phyloP scores from a whole-genome alignment of 2,797 vertebrate species.

The Acanthornis magna region DNA sequence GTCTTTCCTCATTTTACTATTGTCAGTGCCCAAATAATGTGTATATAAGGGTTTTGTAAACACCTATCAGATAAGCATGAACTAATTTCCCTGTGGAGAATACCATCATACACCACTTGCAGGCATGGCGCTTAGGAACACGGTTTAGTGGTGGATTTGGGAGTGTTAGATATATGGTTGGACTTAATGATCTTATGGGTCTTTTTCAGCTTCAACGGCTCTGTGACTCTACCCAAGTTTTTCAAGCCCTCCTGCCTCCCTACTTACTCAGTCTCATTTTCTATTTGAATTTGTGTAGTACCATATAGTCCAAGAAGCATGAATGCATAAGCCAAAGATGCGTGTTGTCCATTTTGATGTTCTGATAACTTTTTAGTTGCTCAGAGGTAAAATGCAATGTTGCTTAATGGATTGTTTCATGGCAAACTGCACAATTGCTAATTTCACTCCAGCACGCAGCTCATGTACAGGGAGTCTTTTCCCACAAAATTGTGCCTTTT shows the following conservation, averaged over 20 bases:
- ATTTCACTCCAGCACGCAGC: not conserved
- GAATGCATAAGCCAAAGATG: not conserved
- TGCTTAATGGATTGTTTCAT: not conserved
- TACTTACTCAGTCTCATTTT: not conserved
- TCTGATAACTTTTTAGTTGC: not conserved
- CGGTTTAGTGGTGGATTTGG: not conserved
- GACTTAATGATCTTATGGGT: not conserved
- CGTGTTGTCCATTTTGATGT: not conserved
- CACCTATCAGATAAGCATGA: not conserved
- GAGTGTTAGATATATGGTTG: not conserved
- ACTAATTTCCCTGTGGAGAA: not conserved
- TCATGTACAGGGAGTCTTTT: not conserved
- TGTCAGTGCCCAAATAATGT: not conserved
- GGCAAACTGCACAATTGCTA: not conserved
- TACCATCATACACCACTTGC: rapidly evolving
- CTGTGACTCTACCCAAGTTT: not conserved
- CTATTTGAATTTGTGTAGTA: not conserved
- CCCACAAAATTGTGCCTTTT: not conserved
- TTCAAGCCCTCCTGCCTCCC: not conserved
- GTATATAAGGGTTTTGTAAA: not conserved
- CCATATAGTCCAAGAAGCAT: not conserved
- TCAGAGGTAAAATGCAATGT: not conserved
- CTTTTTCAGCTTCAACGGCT: not conserved
- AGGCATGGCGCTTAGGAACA: not conserved
- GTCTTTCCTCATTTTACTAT: not conserved